Base-by-base conservation (phyloP, 1,140 invertebrate species). In the Phortica variegata region DNA sequence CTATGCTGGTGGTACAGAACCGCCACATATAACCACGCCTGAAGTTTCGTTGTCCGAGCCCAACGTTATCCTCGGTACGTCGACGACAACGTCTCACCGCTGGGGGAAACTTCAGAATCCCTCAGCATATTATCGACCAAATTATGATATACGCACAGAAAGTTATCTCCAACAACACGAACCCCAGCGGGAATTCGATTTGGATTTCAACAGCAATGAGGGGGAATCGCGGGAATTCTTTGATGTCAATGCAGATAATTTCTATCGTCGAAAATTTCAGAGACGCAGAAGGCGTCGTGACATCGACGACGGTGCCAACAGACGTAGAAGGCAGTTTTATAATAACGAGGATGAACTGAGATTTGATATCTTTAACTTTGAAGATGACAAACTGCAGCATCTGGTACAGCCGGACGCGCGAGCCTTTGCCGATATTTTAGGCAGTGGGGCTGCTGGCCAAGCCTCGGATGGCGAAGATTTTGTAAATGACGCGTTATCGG, bases 401-500 rank as follows among this genome's bases (percentile, higher is more conserved):
- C 38, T 74, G 20, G 51, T 73, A 19, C 51, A 73, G 32, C 66
- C 71, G 16, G 71, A 74, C 60, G 71, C 71, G 9, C 52, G 71
- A 18, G 71, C 71, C 7, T 74, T 74, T 52, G 66, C 71, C 3
- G 66, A 73, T 13, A 62, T 74, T 19, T 74, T 71, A 10, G 43
- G 49, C 3, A 51, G 47, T 1, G 57, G 37, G 6, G 49, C 37
- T 0, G 21, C 12, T 9, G 19, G 38, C 16, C 7, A 38, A 2
- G 43, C 21, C 3, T 34, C 18, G 16, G 47, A 54, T 21, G 53
- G 45, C 10, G 65, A 68, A 13, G 58, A 68, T n/a, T 52, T 61
- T 3, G 77, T 80, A 6, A 80, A 83, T 45, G 85, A 87, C 49
- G 79, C 78, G 47, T 80, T 88, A 39, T 84, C 86, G 1, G 80